Percentiles rank a stretch among this genome's conserved stretches.
These are phyloP conservation scores for Dorcus parallelipipedus DNA, from an alignment of 2,888 invertebrate species.

Conservation along the genomic window DNA sequence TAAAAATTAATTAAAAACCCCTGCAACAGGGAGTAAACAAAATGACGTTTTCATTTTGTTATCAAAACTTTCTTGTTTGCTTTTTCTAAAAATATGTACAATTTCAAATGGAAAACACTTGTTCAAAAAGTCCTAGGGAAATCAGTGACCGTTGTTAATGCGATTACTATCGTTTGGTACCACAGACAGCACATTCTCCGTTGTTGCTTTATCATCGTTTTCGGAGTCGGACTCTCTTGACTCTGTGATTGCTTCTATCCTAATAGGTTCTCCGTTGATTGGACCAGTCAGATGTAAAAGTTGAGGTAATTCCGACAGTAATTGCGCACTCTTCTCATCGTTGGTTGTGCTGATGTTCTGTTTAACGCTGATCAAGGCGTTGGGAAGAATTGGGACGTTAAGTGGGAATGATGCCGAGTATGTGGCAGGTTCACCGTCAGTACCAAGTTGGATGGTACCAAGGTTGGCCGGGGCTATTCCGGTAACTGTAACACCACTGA, in stretches of 20 bases:
- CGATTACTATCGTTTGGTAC: no score
- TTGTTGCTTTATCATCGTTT: no score
- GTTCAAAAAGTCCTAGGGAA: no score
- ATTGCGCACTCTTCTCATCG: constrained; percentile 29
- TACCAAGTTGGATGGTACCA: constrained; percentile 36
- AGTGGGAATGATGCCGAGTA: constrained; percentile 21
- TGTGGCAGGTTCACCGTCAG: constrained; percentile 25
- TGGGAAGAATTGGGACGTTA: constrained; percentile 34
- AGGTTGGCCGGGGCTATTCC: constrained; percentile 52
- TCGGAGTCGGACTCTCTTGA: no score
- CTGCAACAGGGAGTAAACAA: no score
- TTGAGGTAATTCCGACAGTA: constrained; percentile 25
- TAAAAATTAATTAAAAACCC: no score
- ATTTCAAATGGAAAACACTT: no score
- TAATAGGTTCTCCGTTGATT: constrained; percentile 7
- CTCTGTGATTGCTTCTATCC: not conserved
- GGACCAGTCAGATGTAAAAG: constrained; percentile 6
- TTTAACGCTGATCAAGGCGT: constrained; percentile 38
- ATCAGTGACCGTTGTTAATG: no score
- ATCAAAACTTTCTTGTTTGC: no score
- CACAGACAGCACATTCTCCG: no score
- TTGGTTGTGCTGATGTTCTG: constrained; percentile 40
- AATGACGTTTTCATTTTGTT: no score
- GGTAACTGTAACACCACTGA: constrained; percentile 54
- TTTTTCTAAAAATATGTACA: no score